Base-by-base conservation (phyloP, 2,113 vertebrate species). In the Strix uralensis region DNA sequence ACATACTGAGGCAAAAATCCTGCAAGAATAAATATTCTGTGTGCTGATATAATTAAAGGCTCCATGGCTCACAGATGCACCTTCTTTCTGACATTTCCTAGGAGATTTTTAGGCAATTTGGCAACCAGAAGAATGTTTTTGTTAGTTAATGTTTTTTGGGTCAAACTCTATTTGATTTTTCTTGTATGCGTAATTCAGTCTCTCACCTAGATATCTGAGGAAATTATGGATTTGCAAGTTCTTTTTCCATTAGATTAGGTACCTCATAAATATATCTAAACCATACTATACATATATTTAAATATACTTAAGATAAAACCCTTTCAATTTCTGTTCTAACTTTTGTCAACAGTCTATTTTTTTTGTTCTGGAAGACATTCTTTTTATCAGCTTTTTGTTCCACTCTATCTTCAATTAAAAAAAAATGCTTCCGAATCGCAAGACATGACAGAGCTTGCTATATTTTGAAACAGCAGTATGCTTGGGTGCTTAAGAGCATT, bases 401-500 rank as follows among this genome's bases (percentile, higher is more conserved):
- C 62, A 51, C 22, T 52, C n/a, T 49, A 15, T 54, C 44, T 69
- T 78, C 40, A 79, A 54, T 72, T 46, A 8, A 46, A 58, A 70
- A 82, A 10, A 92, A 92, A 84, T 38, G 26, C n/a, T 82, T 92
- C 81, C 51, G 73, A 72, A 65, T 62, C 61, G 75, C 30, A 78
- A 54, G 66, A 92, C 92, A 1, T 44, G 96, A 96, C 2, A 3
- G 62, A 36, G 59, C 83, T 95, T 92, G 95, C 73, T 92, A 22
- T 0, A 0, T 72, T 95, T 78, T 78, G 78, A 90, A 86, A 90
- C 18, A 21, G 27, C 62, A 36, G 20, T n/a, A 46, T 83, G 92
- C 79, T 84, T 78, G 87, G 47, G 36, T 72, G 67, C 90, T 84
- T 96, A 97, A 96, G 92, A 97, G 93, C 93, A 95, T 95, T 88